Percentiles rank a stretch among this genome's conserved stretches.
Conservation (phyloP, 2,113 vertebrate genomes). For the Anguilla japonica region DNA sequence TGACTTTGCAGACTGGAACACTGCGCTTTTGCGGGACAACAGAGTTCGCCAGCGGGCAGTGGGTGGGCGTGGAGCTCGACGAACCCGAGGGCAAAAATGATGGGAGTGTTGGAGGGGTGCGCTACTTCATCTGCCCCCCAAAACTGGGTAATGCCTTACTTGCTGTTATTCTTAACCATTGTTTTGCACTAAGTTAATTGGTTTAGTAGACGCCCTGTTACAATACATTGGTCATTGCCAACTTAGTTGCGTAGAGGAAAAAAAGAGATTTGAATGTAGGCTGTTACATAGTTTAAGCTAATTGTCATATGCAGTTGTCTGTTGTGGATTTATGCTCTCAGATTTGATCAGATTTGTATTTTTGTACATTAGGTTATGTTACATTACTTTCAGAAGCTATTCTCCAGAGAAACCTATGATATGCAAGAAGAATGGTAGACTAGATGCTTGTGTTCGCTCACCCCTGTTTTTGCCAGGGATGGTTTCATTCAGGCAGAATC, state of each 20-base stretch:
- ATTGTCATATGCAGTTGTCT: not conserved
- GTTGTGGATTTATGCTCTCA: not conserved
- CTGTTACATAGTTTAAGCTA: not conserved
- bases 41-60: slow-evolving; percentile 90
- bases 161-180: not conserved
- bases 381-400: not conserved
- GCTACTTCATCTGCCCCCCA: slow-evolving; percentile 88
- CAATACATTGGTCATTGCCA: not conserved
- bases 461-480: not conserved
- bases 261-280: not conserved
- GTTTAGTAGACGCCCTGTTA: not conserved
- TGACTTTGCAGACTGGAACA: slow-evolving; percentile 71
- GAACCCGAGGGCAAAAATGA: slow-evolving; percentile 90
- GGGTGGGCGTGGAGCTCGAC: slow-evolving; percentile 90
- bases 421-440: too few species aligned
- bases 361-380: not conserved
- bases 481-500: not conserved
- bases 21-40: slow-evolving; percentile 89
- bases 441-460: not conserved
- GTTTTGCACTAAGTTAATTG: not conserved
- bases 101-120: slow-evolving; percentile 85
- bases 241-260: not conserved
- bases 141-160: slow-evolving; percentile 76
- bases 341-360: not conserved
- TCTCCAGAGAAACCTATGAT: too few species aligned